Evolutionary conservation across 2,113 vertebrate genomes (phyloP), one percentile per base, ranked within the genome.

Genomic region (Marmota flaviventris): DNA sequence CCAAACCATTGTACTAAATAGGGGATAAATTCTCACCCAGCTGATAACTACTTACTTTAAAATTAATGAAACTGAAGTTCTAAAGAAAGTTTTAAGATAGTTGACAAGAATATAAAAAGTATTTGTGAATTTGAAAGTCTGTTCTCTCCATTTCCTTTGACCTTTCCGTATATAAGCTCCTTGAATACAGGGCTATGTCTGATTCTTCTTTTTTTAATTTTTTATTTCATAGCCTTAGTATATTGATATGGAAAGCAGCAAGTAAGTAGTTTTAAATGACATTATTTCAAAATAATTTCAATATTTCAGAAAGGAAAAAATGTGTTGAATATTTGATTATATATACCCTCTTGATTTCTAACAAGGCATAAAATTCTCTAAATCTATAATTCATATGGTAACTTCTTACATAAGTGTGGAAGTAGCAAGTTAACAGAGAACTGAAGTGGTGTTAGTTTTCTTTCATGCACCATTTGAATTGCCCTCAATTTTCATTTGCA

Each of bases 281-380:
- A 58, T 91, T 89, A 93, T 87, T 90, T 96, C 27, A 70, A 63
- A 89, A 79, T 53, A 45, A 58, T 67, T 48, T 29, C 48, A 48
- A 27, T 32, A 56, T 39, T n/a, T 86, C 65, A 79, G 37, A 95
- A 34, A 42, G 34, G 12, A 70, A 96, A 96, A 88, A 93, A 73
- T 34, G 25, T 76, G 18, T 17, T 84, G 11, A 12, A 32, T 93
- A 92, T 89, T 92, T 96, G 76, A 92, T 97, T 91, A 85, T 16
- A 22, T 72, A 4, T 3, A 65, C 17, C 42, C 42, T 95, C 18
- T 29, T 92, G 24, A 85, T 73, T 90, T 87, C 75, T 29, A 90
- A 77, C 79, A 96, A 89, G 56, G 70, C 20, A 85, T 45, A 89
- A 93, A 89, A 73, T 69, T 39, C 58, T 18, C 29, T 39, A 79